Evolutionary conservation across 2,113 vertebrate species (phyloP).

Genomic region (Laterallus jamaicensis): DNA sequence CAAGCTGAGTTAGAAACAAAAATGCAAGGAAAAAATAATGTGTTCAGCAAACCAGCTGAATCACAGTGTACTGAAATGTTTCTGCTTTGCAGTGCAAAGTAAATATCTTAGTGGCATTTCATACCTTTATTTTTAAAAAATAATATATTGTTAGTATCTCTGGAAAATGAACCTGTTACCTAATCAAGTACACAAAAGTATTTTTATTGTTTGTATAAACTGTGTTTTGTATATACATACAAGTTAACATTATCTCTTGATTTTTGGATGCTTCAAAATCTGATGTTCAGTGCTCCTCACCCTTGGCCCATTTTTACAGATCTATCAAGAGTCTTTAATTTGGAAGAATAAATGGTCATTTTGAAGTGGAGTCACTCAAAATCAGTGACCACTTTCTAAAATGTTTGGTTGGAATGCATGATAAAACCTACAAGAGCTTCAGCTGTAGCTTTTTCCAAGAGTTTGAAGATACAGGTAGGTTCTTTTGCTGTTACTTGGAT

Average conservation of each 20-base stretch:
- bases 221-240: neutral
- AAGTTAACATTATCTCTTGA: neutral
- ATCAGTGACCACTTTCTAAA: neutral
- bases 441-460: neutral
- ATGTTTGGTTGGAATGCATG: neutral
- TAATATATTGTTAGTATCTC: neutral
- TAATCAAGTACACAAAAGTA: neutral
- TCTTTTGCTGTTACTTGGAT: neutral
- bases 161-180: neutral
- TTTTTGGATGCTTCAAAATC: neutral
- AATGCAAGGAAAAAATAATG: neutral
- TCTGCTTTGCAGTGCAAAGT: neutral
- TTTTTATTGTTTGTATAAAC: neutral
- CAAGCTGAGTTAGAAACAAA: neutral
- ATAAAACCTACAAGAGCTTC: neutral
- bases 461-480: neutral
- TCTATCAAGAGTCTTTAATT: neutral
- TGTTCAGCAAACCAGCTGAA: neutral
- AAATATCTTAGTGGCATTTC: neutral
- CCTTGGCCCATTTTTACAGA: neutral
- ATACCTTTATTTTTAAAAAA: neutral
- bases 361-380: neutral
- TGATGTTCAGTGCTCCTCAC: neutral
- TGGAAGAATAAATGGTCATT: neutral
- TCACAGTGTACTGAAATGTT: neutral